Percentiles rank a stretch among this genome's conserved stretches.
Conservation (phyloP, 2,797 vertebrate genomes). For the Mormyrus hasselquistii region DNA sequence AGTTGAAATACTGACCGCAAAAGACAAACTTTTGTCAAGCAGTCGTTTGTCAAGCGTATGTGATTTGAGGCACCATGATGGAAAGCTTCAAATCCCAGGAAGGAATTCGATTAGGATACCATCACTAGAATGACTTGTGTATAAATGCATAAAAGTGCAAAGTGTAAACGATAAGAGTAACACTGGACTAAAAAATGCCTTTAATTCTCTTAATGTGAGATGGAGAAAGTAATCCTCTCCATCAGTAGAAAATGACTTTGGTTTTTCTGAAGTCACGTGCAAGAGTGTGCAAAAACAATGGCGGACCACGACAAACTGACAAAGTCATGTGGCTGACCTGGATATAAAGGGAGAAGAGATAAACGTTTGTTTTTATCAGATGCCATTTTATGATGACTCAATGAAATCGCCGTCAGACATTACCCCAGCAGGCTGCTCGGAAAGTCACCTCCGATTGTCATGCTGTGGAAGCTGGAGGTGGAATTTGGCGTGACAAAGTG, state of each 20-base stretch:
- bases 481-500: neutral
- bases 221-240: neutral
- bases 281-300: neutral
- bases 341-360: neutral
- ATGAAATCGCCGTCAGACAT: neutral
- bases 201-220: neutral
- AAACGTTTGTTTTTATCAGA: neutral
- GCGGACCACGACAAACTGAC: neutral
- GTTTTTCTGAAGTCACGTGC: neutral
- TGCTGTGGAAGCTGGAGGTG: neutral
- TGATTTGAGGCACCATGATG: neutral
- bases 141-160: neutral
- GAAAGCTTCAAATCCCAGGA: neutral
- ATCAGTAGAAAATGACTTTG: neutral
- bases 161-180: neutral
- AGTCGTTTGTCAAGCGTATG: neutral
- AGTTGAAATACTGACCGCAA: neutral
- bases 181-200: neutral
- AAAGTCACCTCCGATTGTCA: neutral
- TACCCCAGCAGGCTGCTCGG: neutral
- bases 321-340: neutral
- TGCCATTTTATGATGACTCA: neutral
- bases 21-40: neutral
- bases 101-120: neutral
- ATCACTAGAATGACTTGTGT: neutral